Base-by-base conservation (phyloP, 92 coral and sea anemone species). In the Umimayanthus chanpuru region DNA sequence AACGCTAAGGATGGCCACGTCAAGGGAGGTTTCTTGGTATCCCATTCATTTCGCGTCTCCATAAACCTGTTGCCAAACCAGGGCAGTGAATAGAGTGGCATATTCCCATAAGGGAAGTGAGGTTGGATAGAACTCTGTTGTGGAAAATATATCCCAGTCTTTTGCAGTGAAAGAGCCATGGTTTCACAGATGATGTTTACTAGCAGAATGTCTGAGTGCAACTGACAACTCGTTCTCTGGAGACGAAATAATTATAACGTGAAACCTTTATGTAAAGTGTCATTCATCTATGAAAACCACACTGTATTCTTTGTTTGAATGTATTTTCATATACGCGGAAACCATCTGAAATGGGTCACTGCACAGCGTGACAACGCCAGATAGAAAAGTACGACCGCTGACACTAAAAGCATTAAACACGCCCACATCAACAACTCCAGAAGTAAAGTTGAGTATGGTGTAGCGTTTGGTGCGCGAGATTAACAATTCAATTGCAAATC, bases 281-380 rank as follows among this genome's bases (percentile, higher is more conserved):
- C 87, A 83, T 29, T 83, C 87, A 83, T 44, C 74, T 72, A 49
- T 83, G 87, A 80, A 83, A 83, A 83, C 74, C 29, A 71, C 87
- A 47, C 87, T 38, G 30, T 18, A n/a, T 9, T 71, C 87, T 83
- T 83, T 83, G 87, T 83, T 68, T 47, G 77, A 83, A 83, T 43
- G 38, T 29, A 82, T 83, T 83, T 83, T 83, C 87, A 83, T 83
- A 83, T 70, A 83, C 87, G 43, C 87, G 87, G 87, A 83, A 83
- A 25, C 26, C 87, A 30, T 25, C 77, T 32, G 76, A 47, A 80
- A 83, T 47, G 87, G 87, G 28, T 83, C 87, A 68, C 43, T 70
- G 65, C 64, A 18, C 87, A 47, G 56, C 76, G 65, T 68, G 77
- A 83, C 84, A 53, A 3, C 70, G 5, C 44, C 14, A 16, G 6